Evolutionary conservation across 2,797 vertebrate genomes (phyloP).

Genomic region (Cirrhinus molitorella): DNA sequence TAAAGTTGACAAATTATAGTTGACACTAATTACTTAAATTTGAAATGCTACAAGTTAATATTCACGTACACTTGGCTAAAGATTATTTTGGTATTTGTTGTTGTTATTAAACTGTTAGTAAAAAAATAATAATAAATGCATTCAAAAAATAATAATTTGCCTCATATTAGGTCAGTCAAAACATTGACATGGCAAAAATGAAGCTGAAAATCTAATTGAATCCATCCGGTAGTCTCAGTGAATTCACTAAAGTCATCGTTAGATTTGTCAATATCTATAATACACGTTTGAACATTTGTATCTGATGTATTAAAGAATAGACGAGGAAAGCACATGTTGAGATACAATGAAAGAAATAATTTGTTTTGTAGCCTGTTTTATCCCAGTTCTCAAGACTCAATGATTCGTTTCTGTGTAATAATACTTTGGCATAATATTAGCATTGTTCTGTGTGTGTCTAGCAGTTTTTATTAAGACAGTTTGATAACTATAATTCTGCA

Average conservation of each 20-base stretch:
- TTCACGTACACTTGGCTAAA: too few species aligned
- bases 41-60: background rate
- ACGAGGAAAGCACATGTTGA: background rate
- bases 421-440: slow-evolving; percentile 28
- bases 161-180: too few species aligned
- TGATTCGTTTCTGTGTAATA: background rate
- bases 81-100: too few species aligned
- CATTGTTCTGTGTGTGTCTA: slow-evolving; percentile 32
- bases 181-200: too few species aligned
- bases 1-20: background rate
- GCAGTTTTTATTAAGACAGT: slow-evolving; percentile 68
- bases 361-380: background rate
- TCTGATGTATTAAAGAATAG: background rate
- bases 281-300: background rate
- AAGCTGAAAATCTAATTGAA: background rate
- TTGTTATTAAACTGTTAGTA: too few species aligned
- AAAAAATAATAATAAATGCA: too few species aligned
- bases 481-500: slow-evolving; percentile 71
- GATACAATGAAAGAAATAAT: background rate
- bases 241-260: background rate
- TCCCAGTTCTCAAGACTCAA: background rate
- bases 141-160: too few species aligned
- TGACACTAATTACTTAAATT: background rate
- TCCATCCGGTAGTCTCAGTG: background rate
- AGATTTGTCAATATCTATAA: background rate